Evolutionary conservation across 2,113 vertebrate genomes (phyloP).

Genomic region (Corythoichthys haematopterus): DNA sequence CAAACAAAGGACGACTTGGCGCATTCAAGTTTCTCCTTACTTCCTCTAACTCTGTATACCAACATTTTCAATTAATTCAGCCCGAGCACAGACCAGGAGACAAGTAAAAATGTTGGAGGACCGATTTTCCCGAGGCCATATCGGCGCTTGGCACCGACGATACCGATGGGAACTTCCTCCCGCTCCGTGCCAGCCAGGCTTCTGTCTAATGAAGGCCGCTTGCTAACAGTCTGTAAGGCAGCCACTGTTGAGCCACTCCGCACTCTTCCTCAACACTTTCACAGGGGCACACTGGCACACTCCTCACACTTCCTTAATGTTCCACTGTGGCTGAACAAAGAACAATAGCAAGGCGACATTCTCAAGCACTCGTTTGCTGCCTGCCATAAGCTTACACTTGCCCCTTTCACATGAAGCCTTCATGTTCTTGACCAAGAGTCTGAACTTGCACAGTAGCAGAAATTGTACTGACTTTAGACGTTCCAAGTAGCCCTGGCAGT

Average conservation of each 20-base stretch:
- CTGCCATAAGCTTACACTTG: slow-evolving; percentile 42
- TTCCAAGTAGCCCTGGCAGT: not conserved
- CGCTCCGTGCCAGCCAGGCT: slow-evolving; percentile 55
- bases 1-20: slow-evolving; percentile 67
- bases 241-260: slow-evolving; percentile 65
- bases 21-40: slow-evolving; percentile 44
- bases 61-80: slow-evolving; percentile 38
- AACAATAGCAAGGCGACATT: slow-evolving; percentile 60
- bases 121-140: slow-evolving; percentile 43
- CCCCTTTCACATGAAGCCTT: slow-evolving; percentile 30
- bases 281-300: slow-evolving; percentile 65
- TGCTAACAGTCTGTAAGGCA: slow-evolving; percentile 58
- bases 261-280: slow-evolving; percentile 60
- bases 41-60: slow-evolving; percentile 54
- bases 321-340: slow-evolving; percentile 65
- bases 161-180: slow-evolving; percentile 59
- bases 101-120: slow-evolving; percentile 27
- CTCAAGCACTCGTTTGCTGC: slow-evolving; percentile 46
- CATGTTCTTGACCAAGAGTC: slow-evolving; percentile 12
- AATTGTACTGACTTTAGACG: not conserved
- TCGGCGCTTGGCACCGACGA: slow-evolving; percentile 50
- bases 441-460: slow-evolving; percentile 19
- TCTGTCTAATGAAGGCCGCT: slow-evolving; percentile 57
- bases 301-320: slow-evolving; percentile 70
- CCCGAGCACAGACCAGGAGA: slow-evolving; percentile 20